These are phyloP conservation scores for Paralinhomoeus sp. DNA, from an alignment of 2,888 invertebrate species.

Conservation along the genomic window DNA sequence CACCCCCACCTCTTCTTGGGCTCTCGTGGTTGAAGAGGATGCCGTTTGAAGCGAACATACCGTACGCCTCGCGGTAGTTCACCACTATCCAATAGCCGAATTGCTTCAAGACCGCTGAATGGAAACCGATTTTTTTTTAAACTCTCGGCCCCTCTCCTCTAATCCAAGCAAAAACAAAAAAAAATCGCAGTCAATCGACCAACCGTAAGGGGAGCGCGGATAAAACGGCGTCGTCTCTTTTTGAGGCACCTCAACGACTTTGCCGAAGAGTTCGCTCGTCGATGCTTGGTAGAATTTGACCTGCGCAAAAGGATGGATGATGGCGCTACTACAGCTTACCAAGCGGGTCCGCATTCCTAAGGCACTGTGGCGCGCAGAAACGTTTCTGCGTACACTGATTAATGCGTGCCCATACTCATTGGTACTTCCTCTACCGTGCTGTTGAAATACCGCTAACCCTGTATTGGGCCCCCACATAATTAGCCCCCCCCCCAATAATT, in stretches of 20 bases:
- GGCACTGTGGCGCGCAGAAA: too few species aligned
- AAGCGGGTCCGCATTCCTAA: too few species aligned
- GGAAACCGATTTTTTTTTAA: slow-evolving; percentile 1
- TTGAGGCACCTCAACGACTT: slow-evolving; percentile 73
- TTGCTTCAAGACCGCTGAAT: slow-evolving; percentile 68
- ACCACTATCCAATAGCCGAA: slow-evolving; percentile 88
- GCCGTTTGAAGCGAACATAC: slow-evolving; percentile 83
- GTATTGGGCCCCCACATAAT: too few species aligned
- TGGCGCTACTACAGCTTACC: too few species aligned
- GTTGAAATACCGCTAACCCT: too few species aligned
- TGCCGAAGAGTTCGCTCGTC: slow-evolving; percentile 79
- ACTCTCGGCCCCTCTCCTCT: background rate
- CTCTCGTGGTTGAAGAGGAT: slow-evolving; percentile 90
- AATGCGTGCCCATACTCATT: too few species aligned
- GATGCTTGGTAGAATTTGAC: slow-evolving; percentile 67
- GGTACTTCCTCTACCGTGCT: too few species aligned
- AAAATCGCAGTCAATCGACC: slow-evolving; percentile 20
- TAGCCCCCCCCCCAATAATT: too few species aligned
- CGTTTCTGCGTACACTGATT: too few species aligned
- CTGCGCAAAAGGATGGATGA: too few species aligned
- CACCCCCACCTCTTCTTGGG: slow-evolving; percentile 49
- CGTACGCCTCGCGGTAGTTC: slow-evolving; percentile 82
- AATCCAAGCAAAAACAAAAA: background rate
- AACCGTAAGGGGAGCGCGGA: slow-evolving; percentile 84
- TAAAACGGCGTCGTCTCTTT: slow-evolving; percentile 83